A percentile compares a stretch with the other conserved stretches of the same genome.
Conservation (phyloP, 2,888 invertebrate genomes). For the Perithous albicinctus region DNA sequence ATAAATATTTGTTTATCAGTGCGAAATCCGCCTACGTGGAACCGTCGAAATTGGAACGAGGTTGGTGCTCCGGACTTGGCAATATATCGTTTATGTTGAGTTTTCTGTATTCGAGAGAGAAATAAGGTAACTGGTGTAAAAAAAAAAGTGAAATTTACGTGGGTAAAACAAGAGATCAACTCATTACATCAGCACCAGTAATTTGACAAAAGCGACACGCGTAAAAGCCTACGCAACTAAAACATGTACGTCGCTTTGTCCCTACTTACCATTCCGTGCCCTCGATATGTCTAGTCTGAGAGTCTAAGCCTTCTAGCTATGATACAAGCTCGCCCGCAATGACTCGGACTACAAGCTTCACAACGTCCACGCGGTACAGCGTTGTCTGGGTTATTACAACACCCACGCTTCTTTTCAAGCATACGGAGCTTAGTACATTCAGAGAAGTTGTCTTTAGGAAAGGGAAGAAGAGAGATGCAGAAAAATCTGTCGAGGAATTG, state of each 20-base stretch:
- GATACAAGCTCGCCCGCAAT: slow-evolving; percentile 20
- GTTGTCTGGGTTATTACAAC: neutral
- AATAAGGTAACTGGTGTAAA: neutral
- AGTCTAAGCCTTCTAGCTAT: slow-evolving; percentile 6
- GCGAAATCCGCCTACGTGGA: neutral
- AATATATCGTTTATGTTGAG: neutral
- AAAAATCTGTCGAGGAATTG: neutral
- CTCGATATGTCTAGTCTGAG: slow-evolving; percentile 25
- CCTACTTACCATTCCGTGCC: neutral
- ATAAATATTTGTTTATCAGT: too few species aligned
- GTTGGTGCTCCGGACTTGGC: neutral
- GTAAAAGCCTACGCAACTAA: slow-evolving; percentile 17
- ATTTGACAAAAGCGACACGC: slow-evolving; percentile 29
- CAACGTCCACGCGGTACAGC: neutral
- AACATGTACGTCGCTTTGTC: neutral
- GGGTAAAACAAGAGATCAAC: neutral
- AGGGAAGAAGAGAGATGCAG: slow-evolving; percentile 1
- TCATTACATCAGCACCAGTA: neutral
- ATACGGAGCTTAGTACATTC: neutral
- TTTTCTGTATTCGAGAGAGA: neutral
- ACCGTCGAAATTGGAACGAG: neutral
- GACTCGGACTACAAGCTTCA: neutral
- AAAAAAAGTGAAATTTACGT: neutral
- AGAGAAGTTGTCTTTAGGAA: neutral
- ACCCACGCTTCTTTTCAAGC: neutral